Evolutionary conservation across 2,888 invertebrate genomes (phyloP).

Genomic region (Ephialtes manifestator): DNA sequence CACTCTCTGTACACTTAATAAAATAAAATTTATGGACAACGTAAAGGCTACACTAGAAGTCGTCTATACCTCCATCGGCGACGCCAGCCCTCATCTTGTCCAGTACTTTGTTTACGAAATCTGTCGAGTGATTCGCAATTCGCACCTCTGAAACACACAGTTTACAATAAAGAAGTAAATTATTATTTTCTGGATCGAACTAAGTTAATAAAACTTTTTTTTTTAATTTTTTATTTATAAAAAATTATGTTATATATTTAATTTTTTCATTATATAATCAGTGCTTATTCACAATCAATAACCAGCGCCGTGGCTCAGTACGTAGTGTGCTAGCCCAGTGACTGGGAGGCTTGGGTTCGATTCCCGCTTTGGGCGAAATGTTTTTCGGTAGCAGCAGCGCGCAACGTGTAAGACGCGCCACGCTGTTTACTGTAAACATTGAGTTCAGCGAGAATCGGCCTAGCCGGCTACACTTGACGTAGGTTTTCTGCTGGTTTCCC

Average conservation of each 20-base stretch:
- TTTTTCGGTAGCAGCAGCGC: too few relatives aligned
- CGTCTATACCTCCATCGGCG: slow-evolving; percentile 92
- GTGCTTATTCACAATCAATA: neutral
- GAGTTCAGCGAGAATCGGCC: too few relatives aligned
- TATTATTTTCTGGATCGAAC: neutral
- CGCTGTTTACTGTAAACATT: too few relatives aligned
- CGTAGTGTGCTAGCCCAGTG: too few relatives aligned
- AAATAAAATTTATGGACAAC: slow-evolving; percentile 68
- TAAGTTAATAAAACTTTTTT: neutral
- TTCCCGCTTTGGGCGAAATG: too few relatives aligned
- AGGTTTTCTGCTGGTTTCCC: too few relatives aligned
- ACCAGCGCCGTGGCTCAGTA: too few relatives aligned
- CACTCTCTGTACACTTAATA: slow-evolving; percentile 74
- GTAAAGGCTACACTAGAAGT: slow-evolving; percentile 87
- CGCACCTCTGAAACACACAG: slow-evolving; percentile 89
- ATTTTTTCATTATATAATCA: neutral
- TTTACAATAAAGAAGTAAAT: neutral
- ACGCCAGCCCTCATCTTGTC: slow-evolving; percentile 94
- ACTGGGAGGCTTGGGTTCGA: too few relatives aligned
- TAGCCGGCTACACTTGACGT: too few relatives aligned
- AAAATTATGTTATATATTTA: too few relatives aligned
- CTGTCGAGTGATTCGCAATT: slow-evolving; percentile 97
- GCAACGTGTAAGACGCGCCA: too few relatives aligned
- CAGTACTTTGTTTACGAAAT: slow-evolving; percentile 96
- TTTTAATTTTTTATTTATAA: too few relatives aligned